Percentiles rank a stretch among this genome's conserved stretches.
Evolutionary conservation across 2,888 invertebrate genomes (phyloP).

Genomic region (Bimastos eiseni): DNA sequence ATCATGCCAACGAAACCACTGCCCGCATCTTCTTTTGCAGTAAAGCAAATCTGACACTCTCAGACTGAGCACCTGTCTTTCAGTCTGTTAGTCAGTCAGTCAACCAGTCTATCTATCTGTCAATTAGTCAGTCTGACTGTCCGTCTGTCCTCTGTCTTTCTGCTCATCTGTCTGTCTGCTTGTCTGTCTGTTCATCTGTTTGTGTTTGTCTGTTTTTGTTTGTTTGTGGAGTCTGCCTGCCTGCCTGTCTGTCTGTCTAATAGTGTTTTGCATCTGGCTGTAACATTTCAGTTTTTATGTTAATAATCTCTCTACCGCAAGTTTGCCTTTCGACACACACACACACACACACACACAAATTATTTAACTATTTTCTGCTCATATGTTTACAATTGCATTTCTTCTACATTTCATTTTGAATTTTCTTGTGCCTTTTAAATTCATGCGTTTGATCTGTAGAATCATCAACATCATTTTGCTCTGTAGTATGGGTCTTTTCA

Average conservation of each 20-base stretch:
- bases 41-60: neutral
- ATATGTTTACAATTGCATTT: too few relatives aligned
- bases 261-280: neutral
- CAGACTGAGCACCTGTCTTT: conserved; percentile 10
- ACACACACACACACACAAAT: too few relatives aligned
- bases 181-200: conserved; percentile 24
- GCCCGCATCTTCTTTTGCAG: too few relatives aligned
- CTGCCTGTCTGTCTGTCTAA: conserved; percentile 24
- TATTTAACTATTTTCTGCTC: too few relatives aligned
- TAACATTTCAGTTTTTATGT: neutral
- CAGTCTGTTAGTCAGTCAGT: conserved; percentile 1
- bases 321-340: neutral
- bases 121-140: conserved; percentile 7
- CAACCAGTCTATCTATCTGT: conserved; percentile 14
- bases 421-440: too few relatives aligned
- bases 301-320: neutral
- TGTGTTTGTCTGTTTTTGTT: conserved; percentile 24
- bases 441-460: too few relatives aligned
- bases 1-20: too few relatives aligned
- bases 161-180: neutral
- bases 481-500: too few relatives aligned
- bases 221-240: neutral
- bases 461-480: too few relatives aligned
- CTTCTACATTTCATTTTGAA: too few relatives aligned
- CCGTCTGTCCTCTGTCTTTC: neutral